These are phyloP conservation scores for Mystacornis crossleyi DNA, from an alignment of 2,113 vertebrate genomes.

Conservation along the genomic window DNA sequence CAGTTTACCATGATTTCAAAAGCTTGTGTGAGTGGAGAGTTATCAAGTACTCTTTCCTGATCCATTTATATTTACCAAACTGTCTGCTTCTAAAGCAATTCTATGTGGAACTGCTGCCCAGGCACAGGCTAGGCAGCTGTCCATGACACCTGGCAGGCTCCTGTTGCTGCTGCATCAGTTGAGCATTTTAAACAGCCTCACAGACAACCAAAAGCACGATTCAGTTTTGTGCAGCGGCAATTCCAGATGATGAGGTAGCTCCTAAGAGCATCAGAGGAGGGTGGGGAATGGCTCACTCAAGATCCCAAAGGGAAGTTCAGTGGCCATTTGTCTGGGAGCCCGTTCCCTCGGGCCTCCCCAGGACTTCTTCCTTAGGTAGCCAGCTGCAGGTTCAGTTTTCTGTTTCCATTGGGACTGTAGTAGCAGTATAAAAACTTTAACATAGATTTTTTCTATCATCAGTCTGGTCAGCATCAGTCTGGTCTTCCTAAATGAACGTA, in stretches of 20 bases:
- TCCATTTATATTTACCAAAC: neutral
- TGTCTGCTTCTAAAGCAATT: neutral
- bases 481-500: fast-evolving
- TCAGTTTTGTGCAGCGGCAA: neutral
- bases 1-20: neutral
- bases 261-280: neutral
- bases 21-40: neutral
- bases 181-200: neutral
- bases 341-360: neutral
- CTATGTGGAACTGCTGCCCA: neutral
- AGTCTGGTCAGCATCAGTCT: neutral
- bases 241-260: neutral
- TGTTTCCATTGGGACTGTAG: neutral
- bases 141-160: neutral
- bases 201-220: neutral
- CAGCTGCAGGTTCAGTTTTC: neutral
- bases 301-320: neutral
- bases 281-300: neutral
- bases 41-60: neutral
- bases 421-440: neutral
- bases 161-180: neutral
- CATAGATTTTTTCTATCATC: neutral
- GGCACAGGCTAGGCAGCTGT: neutral
- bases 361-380: neutral
- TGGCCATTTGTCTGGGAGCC: fast-evolving